These are phyloP conservation scores for Dasypogon diadema DNA, from an alignment of 2,888 invertebrate genomes.

Conservation along the genomic window DNA sequence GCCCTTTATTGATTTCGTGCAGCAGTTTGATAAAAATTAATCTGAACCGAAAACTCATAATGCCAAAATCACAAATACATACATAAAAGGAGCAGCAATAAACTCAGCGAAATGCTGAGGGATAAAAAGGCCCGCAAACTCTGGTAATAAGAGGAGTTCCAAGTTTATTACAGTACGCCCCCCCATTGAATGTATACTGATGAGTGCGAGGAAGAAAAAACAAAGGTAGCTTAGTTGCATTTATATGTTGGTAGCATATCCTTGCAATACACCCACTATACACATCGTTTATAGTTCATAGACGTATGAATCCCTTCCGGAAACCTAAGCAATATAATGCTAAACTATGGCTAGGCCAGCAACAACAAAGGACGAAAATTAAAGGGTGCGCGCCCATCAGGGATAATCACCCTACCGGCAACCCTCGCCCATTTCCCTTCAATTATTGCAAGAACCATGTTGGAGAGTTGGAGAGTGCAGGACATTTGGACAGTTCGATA, in stretches of 20 bases:
- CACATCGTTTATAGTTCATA: slow-evolving; percentile 18
- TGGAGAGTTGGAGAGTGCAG: background rate
- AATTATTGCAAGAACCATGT: slow-evolving; percentile 31
- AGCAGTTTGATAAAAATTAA: slow-evolving; percentile 44
- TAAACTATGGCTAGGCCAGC: slow-evolving; percentile 17
- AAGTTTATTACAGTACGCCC: slow-evolving; percentile 4
- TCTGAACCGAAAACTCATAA: slow-evolving; percentile 50
- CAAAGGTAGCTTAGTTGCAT: slow-evolving; percentile 1
- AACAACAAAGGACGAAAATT: slow-evolving; percentile 33
- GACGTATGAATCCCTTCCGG: slow-evolving; percentile 25
- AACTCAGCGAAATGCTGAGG: background rate
- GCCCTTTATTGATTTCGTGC: slow-evolving; percentile 43
- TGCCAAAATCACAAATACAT: slow-evolving; percentile 29
- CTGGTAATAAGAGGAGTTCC: slow-evolving; percentile 18
- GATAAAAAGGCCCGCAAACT: slow-evolving; percentile 9
- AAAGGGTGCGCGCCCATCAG: slow-evolving; percentile 21
- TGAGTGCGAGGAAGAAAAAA: background rate
- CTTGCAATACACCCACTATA: background rate
- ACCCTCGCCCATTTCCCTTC: slow-evolving; percentile 14
- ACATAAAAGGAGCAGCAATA: slow-evolving; percentile 20
- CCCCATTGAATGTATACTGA: background rate
- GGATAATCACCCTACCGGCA: slow-evolving; percentile 20
- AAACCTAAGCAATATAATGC: slow-evolving; percentile 4
- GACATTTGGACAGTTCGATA: slow-evolving; percentile 16
- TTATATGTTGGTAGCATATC: slow-evolving; percentile 5